These are phyloP conservation scores for Achatina immaculata DNA, from an alignment of 1,140 invertebrate species.

Conservation along the genomic window DNA sequence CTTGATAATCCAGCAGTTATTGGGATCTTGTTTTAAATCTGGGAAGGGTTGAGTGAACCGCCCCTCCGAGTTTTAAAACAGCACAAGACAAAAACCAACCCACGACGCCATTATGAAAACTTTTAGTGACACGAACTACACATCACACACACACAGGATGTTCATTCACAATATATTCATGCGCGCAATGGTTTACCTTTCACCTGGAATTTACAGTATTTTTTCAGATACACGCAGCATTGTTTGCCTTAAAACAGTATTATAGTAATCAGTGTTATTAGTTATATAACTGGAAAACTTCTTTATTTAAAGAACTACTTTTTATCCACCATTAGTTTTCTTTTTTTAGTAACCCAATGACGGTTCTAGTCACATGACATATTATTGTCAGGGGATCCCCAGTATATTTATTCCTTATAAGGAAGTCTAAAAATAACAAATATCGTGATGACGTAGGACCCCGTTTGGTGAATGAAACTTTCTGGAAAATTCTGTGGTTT, in stretches of 20 bases:
- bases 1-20: slow-evolving; percentile 22
- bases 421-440: slow-evolving; percentile 14
- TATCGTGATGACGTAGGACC: neutral
- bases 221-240: neutral
- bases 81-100: slow-evolving; percentile 35
- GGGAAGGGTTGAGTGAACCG: slow-evolving; percentile 12
- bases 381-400: slow-evolving; percentile 1
- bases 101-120: slow-evolving; percentile 36
- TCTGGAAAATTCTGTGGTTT: neutral
- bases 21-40: slow-evolving; percentile 31
- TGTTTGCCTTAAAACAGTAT: neutral
- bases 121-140: slow-evolving; percentile 21
- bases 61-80: slow-evolving; percentile 39
- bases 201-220: neutral
- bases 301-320: too few relatives aligned
- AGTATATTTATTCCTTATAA: slow-evolving; percentile 24
- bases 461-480: neutral
- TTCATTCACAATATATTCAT: neutral
- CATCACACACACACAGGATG: slow-evolving; percentile 15
- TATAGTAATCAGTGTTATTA: neutral
- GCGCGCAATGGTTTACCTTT: neutral
- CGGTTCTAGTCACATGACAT: slow-evolving; percentile 27
- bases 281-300: neutral
- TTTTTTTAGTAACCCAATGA: neutral
- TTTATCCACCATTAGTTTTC: too few relatives aligned